Base-by-base conservation (phyloP, 2,888 invertebrate genomes). In the Volucella bombylans region DNA sequence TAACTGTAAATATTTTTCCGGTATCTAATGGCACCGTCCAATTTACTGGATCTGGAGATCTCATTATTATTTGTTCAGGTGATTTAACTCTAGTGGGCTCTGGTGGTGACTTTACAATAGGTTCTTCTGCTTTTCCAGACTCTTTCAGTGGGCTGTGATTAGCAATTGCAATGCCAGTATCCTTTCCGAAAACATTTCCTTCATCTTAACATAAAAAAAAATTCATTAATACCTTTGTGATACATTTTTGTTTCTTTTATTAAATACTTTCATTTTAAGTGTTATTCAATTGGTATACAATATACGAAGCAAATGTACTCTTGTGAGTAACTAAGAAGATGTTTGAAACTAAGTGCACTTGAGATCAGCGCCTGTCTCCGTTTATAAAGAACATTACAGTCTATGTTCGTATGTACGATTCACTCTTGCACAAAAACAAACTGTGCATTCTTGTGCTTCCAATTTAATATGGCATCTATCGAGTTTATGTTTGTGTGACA, bases 1-100 rank as follows among this genome's bases (percentile, higher is more conserved):
- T 97, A 88, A 97, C 97, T 52, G 97, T 97, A 92, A 97, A 97
- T 50, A 97, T 97, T 93, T 97, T 97, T 89, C 97, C 97, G 87
- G 97, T 97, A 92, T 98, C 97, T 90, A 97, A 93, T 71, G 97
- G 97, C 82, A 97, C 97, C 65, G 97, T 97, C 97, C 97, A 98
- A 92, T 97, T 97, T 89, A 97, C 97, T 67, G 97, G 97, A 92
- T 97, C 97, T 12, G 97, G 97, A 18, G 97, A 97, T 88, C 97
- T 94, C 95, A 97, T 96, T 91, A 97, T 95, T 92, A 97, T 96
- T 92, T 97, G 96, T 90, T 97, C 97, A 1, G 97, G 97, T 11
- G 97, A 97, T 92, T 97, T 98, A 83, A 97, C 97, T 89, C 97
- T 93, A 57, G 97, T 98, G 55, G 97, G 97, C 90, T 98, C 97